Percentiles rank a stretch among this genome's conserved stretches.
Conservation (phyloP, 2,888 invertebrate species). For the Disparrhopalites patrizii region DNA sequence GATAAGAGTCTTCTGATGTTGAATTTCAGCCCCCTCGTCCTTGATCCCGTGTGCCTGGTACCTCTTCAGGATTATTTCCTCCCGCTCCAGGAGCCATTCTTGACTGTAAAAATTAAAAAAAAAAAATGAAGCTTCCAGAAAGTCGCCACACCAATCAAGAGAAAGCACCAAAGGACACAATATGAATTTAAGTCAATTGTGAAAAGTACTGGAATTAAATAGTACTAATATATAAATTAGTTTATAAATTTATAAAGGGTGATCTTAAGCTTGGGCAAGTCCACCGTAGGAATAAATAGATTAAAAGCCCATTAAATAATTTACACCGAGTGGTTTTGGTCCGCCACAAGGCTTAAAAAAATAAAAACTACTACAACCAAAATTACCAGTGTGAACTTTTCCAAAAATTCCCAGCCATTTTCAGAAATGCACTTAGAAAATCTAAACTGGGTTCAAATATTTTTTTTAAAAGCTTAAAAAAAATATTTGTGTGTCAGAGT, state of each 20-base stretch:
- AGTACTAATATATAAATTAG: not conserved
- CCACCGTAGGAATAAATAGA: too few species aligned
- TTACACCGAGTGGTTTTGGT: too few species aligned
- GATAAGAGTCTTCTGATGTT: not conserved
- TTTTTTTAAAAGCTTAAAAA: too few species aligned
- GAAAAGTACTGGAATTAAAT: not conserved
- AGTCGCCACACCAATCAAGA: not conserved
- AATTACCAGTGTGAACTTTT: not conserved
- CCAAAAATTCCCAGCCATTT: conserved; percentile 2
- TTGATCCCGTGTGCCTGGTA: not conserved
- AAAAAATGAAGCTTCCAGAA: not conserved
- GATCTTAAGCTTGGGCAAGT: too few species aligned
- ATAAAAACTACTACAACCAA: too few species aligned
- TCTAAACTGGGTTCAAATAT: too few species aligned
- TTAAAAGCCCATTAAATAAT: too few species aligned
- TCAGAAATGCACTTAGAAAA: too few species aligned
- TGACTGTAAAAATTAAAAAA: not conserved
- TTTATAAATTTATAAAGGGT: too few species aligned
- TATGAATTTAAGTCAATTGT: not conserved
- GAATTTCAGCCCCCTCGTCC: not conserved
- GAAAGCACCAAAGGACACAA: not conserved
- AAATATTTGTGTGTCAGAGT: too few species aligned
- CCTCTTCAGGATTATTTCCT: not conserved
- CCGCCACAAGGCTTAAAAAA: too few species aligned
- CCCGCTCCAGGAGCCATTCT: not conserved